Evolutionary conservation across 1,140 invertebrate genomes (phyloP).

Genomic region (Drosophila sp.): DNA sequence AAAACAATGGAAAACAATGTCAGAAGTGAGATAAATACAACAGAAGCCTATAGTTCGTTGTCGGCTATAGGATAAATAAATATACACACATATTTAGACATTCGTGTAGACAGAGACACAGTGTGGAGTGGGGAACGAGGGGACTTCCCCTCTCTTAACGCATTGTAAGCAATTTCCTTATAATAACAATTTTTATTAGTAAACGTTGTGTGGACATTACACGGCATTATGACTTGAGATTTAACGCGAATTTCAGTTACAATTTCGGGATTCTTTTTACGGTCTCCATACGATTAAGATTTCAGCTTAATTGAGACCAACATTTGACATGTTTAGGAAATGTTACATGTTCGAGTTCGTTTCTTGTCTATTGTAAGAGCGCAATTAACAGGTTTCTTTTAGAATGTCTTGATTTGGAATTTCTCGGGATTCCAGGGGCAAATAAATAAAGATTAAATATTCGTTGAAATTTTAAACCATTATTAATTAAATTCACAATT

Average conservation of each 20-base stretch:
- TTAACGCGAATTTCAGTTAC: constrained; percentile 20
- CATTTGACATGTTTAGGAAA: constrained; percentile 56
- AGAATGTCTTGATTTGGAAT: no score
- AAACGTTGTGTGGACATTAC: constrained; percentile 54
- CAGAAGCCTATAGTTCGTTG: constrained; percentile 2
- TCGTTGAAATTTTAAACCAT: no score
- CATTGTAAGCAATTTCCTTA: constrained; percentile 70
- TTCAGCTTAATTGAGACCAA: constrained; percentile 38
- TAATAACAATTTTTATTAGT: constrained; percentile 67
- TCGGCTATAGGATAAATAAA: not conserved
- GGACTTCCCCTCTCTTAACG: not conserved
- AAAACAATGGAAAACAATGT: constrained; percentile 34
- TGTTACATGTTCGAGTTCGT: constrained; percentile 20
- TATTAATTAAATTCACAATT: no score
- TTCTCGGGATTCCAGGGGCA: no score
- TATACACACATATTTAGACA: no score
- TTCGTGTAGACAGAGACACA: no score
- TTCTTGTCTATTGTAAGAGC: no score
- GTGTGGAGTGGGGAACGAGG: no score
- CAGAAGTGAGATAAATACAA: constrained; percentile 14
- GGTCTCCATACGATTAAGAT: constrained; percentile 20
- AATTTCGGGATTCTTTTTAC: constrained; percentile 1
- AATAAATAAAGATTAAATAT: no score
- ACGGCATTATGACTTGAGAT: constrained; percentile 50
- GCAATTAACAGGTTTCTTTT: no score